These are phyloP conservation scores for Pyxicephalus adspersus DNA, from an alignment of 2,113 vertebrate species.

Conservation along the genomic window DNA sequence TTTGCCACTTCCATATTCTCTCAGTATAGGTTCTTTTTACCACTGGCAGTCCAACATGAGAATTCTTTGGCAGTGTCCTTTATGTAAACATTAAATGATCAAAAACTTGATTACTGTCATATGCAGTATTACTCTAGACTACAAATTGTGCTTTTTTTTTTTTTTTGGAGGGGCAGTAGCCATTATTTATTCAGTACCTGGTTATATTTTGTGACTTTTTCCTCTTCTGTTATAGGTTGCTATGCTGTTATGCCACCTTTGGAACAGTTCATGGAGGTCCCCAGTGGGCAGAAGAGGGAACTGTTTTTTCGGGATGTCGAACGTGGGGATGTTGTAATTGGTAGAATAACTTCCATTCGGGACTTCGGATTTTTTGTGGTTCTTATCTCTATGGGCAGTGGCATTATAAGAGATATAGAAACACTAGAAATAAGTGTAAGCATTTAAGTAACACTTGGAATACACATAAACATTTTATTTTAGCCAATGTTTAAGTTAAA, in stretches of 20 bases:
- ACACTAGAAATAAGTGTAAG: conserved; percentile 91
- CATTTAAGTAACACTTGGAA: background rate
- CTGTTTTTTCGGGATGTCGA: conserved; percentile 92
- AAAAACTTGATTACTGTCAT: too few relatives aligned
- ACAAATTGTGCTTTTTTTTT: background rate
- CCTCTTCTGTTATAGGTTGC: conserved; percentile 72
- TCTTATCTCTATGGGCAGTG: conserved; percentile 85
- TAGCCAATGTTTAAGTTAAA: too few relatives aligned
- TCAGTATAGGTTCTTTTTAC: too few relatives aligned
- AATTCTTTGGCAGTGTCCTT: too few relatives aligned
- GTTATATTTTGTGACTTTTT: background rate
- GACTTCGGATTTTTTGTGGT: conserved; percentile 97
- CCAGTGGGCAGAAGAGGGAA: conserved; percentile 81
- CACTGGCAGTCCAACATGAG: too few relatives aligned
- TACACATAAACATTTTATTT: too few relatives aligned
- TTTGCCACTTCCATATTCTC: too few relatives aligned
- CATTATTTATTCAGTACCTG: background rate
- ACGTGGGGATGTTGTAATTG: conserved; percentile 88
- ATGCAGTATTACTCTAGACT: background rate
- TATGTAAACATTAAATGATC: too few relatives aligned
- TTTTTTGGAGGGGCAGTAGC: background rate
- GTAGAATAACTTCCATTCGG: conserved; percentile 88
- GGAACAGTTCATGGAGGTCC: conserved; percentile 92
- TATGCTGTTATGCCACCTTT: conserved; percentile 91
- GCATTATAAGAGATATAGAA: conserved; percentile 84